phyloP scores from a whole-genome alignment of 2,888 invertebrate genomes.

The Eumacrocentrus americanus region DNA sequence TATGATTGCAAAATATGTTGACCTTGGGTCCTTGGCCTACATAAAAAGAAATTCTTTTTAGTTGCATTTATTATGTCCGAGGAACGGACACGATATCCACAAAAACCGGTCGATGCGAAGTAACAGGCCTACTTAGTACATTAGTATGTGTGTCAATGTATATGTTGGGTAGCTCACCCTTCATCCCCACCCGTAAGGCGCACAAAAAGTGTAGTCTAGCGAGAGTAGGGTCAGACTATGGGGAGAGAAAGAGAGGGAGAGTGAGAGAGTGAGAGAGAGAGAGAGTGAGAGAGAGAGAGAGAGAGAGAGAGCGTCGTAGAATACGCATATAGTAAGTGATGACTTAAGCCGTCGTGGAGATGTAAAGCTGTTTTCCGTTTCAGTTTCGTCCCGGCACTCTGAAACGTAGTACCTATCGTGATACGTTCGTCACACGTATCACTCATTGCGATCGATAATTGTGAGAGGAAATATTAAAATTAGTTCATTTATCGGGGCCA shows the following conservation, averaged over 20 bases:
- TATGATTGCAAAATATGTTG: too few relatives aligned
- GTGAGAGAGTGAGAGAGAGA: neutral
- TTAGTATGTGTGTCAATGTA: neutral
- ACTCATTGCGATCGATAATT: neutral
- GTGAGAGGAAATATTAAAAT: too few relatives aligned
- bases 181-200: neutral
- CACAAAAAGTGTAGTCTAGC: too few relatives aligned
- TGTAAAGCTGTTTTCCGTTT: slow-evolving; percentile 35
- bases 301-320: slow-evolving; percentile 13
- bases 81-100: neutral
- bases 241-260: too few relatives aligned
- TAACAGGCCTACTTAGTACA: neutral
- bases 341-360: slow-evolving; percentile 69
- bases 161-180: neutral
- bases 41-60: neutral
- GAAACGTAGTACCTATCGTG: slow-evolving; percentile 18
- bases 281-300: neutral
- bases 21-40: neutral
- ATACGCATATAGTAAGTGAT: slow-evolving; percentile 78
- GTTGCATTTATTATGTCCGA: neutral
- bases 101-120: neutral
- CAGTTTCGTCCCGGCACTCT: slow-evolving; percentile 37
- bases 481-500: too few relatives aligned
- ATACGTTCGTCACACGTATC: neutral
- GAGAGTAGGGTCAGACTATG: too few relatives aligned